Base-by-base conservation (phyloP, 2,888 invertebrate genomes). In the Orthonychiurus folsomi region DNA sequence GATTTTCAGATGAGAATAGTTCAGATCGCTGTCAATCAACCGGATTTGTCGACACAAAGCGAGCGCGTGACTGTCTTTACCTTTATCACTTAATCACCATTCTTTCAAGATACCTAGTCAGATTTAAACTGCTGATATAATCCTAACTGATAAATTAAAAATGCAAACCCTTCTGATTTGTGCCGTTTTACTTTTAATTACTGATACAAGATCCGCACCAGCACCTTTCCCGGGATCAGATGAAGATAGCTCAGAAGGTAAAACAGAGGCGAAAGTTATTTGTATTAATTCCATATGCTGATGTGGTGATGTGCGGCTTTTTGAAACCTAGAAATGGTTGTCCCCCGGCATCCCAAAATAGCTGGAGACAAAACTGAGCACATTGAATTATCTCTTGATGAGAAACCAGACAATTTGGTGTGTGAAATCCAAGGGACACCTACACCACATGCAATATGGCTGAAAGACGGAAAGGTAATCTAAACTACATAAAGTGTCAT, bases 401-500 rank as follows among this genome's bases (percentile, higher is more conserved):
- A 50, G 18, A 58, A 47, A 26, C 25, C 63, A 24, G 25, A 64
- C 28, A 60, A 57, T 26, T 47, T 70, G 26, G 56, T 52, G n/a
- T 70, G 70, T 53, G 21, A 61, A 48, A 63, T 66, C 15, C 63
- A 65, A 59, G 71, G 68, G 53, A 64, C 63, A 3, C 71, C 71
- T 15, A 67, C 67, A 20, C 71, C 71, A 1, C 63, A 64, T 47
- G 65, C 67, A 2, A 57, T 68, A 24, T 71, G 71, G 71, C 28
- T 65, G 5, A 66, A 62, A 56, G 60, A 69, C 59, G 62, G 62
- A 52, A 59, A 69, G 63, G 71, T 69, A 60, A 37, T 12, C 24
- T 3, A 21, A 20, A 52, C 52, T 20, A 9, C 52, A 21, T 52
- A 52, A 20, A 52, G n/a, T n/a, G n/a, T n/a, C n/a, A n/a, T n/a